A percentile compares a stretch with the other conserved stretches of the same genome.
Evolutionary conservation across 2,888 invertebrate species (phyloP).

Genomic region (Eulithis testata): DNA sequence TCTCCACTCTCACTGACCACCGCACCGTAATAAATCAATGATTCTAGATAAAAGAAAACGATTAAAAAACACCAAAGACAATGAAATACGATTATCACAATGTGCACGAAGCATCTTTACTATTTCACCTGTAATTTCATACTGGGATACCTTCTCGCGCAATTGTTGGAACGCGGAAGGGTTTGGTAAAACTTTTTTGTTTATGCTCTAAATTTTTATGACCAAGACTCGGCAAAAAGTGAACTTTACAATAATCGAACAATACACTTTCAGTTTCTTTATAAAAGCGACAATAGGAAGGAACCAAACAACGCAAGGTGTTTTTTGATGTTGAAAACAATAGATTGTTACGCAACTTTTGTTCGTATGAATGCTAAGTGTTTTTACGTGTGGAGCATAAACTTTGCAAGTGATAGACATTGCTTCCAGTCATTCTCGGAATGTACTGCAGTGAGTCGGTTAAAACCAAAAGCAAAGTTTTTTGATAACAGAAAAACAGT

Average conservation of each 20-base stretch:
- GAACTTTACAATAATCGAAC: conserved; percentile 60
- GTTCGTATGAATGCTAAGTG: conserved; percentile 60
- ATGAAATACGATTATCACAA: conserved; percentile 74
- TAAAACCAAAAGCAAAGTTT: conserved; percentile 47
- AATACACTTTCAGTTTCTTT: conserved; percentile 84
- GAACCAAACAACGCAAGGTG: conserved; percentile 68
- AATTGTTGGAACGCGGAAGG: conserved; percentile 78
- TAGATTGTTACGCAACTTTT: conserved; percentile 69
- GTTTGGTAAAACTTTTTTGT: conserved; percentile 67
- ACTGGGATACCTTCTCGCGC: conserved; percentile 68
- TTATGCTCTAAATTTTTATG: conserved; percentile 80
- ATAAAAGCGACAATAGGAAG: conserved; percentile 67
- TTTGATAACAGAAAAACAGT: conserved; percentile 57
- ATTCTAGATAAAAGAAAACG: conserved; percentile 74
- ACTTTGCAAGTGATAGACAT: conserved; percentile 46
- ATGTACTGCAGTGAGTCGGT: conserved; percentile 45
- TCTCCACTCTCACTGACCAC: conserved; percentile 53
- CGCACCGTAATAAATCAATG: conserved; percentile 75
- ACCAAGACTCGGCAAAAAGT: conserved; percentile 68
- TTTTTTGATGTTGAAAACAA: conserved; percentile 75
- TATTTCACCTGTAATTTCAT: conserved; percentile 79
- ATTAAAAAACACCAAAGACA: conserved; percentile 70
- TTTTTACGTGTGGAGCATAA: conserved; percentile 44
- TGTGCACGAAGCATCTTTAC: conserved; percentile 71
- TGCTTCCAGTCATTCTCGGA: conserved; percentile 59